Base-by-base conservation (phyloP, 2,888 invertebrate species). In the Pomacea canaliculata region DNA sequence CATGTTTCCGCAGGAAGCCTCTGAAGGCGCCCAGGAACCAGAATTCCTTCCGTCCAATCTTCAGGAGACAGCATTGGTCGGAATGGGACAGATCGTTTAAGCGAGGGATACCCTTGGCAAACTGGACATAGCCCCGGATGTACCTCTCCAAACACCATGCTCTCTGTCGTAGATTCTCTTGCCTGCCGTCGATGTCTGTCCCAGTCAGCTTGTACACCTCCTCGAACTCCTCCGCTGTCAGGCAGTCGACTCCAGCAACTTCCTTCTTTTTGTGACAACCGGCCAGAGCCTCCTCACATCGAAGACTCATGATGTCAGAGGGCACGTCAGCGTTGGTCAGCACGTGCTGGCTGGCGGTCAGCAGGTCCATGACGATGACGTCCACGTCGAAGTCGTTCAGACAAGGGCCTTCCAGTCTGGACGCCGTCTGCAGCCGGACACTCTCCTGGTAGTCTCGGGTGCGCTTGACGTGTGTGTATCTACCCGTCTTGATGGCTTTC, bases 401-500 rank as follows among this genome's bases (percentile, higher is more conserved):
- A 12, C 1, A 10, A 63, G 63, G 63, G 63, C 63, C n/a, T 10
- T 63, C 63, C n/a, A n/a, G 27, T 18, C 23, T 19, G 63, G n/a
- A 23, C 1, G n/a, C 63, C 10, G 63, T 19, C 7, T 63, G 18
- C n/a, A 63, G 63, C 63, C n/a, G 2, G 16, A 16, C 16, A 23
- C 89, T 85, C 77, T 90, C 89, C 19, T 83, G 78, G 19, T 88
- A 89, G 77, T 90, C 88, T 70, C 84, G 79, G 9, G 89, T 88
- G 60, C 87, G 80, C 78, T 89, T 90, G 72, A 85, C 84, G 70
- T 88, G 85, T 10, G 89, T 88, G 79, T 89, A 89, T 46, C 89
- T 77, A 9, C 89, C 89, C 0, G 89, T 89, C 76, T 89, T 89
- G 49, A 90, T 90, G 18, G 89, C 63, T 89, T 86, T 83, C 81